A percentile compares a stretch with the other conserved stretches of the same genome.
Evolutionary conservation across 2,113 vertebrate species (phyloP).

Genomic region (Phylloscopus trochiloides): DNA sequence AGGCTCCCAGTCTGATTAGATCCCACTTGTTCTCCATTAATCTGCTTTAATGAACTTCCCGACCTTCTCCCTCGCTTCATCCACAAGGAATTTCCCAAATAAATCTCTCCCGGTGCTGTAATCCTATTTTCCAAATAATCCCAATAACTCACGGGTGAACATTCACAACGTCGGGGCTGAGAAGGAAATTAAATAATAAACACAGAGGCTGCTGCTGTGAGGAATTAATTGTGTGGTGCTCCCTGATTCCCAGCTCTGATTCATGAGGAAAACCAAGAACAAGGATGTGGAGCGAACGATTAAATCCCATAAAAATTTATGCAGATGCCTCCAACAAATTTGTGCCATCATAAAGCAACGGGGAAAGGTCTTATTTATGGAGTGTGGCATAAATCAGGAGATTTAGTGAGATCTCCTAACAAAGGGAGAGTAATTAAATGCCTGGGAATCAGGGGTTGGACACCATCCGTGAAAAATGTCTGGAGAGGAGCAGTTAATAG

Average conservation of each 20-base stretch:
- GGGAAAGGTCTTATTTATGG: conserved; percentile 34
- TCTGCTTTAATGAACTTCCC: conserved; percentile 55
- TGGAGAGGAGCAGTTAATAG: conserved; percentile 31
- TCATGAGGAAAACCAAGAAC: neutral
- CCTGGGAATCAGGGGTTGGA: neutral
- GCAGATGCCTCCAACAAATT: neutral
- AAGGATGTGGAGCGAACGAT: neutral
- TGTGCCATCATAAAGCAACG: neutral
- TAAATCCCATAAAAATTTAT: conserved; percentile 20
- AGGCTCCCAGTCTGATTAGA: neutral
- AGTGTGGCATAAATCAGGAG: neutral
- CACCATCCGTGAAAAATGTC: neutral
- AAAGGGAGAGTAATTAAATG: conserved; percentile 51
- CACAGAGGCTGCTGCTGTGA: neutral
- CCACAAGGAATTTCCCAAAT: conserved; percentile 1
- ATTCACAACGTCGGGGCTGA: rapidly evolving
- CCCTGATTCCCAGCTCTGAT: neutral
- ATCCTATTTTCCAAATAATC: conserved; percentile 54
- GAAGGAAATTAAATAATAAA: neutral
- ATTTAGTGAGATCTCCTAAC: conserved; percentile 27
- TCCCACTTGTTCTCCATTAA: conserved; percentile 38
- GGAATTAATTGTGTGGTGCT: neutral
- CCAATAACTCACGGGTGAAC: neutral
- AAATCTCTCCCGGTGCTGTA: neutral
- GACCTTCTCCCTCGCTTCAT: conserved; percentile 23